Base-by-base conservation (phyloP, 2,113 vertebrate genomes). In the Phyllopteryx taeniolatus region DNA sequence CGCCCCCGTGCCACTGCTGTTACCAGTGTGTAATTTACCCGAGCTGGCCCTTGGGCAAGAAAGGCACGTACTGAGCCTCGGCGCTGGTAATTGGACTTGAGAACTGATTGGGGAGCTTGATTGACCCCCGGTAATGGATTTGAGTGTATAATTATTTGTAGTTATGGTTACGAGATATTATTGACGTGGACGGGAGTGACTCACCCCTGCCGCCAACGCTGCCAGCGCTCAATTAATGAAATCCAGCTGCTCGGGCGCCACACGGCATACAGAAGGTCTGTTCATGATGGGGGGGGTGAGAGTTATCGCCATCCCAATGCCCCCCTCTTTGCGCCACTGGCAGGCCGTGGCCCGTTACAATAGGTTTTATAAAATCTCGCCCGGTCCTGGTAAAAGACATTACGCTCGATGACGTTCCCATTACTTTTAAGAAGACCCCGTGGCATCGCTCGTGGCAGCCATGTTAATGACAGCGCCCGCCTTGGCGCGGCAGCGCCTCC, bases 91-190 rank as follows among this genome's bases (percentile, higher is more conserved):
- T 90, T 86, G 85, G 90, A 91, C 90, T 89, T 92, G 83, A 89
- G 85, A 89, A 88, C 83, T 84, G 85, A 92, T 89, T 90, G 87
- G 86, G 87, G 86, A 89, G 90, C 89, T 89, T 85, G 83, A 88
- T 81, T 90, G 91, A 92, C 89, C 92, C 79, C 86, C 82, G 79
- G 88, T 93, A 92, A 92, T 92, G 89, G 83, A 92, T 92, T 91
- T 88, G 88, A 91, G 91, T 90, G 90, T 91, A 92, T 93, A 91
- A 92, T 93, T 92, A 92, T 91, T 92, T 90, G 87, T 91, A 92
- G 91, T 88, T 90, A 90, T 89, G 87, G 88, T 89, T 91, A 86
- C 90, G 89, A 86, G 88, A 92, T 91, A 83, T 83, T 90, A 90
- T 92, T 85, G 66, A 81, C 85, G 86, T 83, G 82, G 86, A 85